Conservation (phyloP, 2,113 vertebrate species). For the Camelus dromedarius region DNA sequence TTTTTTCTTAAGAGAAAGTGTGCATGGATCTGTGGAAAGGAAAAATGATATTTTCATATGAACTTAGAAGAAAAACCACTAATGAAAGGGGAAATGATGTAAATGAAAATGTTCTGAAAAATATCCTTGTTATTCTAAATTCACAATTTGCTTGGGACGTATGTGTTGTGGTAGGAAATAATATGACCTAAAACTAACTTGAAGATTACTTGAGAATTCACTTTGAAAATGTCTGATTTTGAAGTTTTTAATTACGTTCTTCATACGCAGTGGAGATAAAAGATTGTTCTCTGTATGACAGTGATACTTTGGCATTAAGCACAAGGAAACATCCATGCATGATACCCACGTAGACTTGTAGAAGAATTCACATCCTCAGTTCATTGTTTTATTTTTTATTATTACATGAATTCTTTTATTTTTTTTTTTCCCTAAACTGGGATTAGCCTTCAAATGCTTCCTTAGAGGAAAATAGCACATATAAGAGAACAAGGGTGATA, state of each 20-base stretch:
- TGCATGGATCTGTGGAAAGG: neutral
- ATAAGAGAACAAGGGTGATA: neutral
- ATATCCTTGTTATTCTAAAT: neutral
- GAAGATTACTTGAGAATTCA: neutral
- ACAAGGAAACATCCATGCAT: neutral
- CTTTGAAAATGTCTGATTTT: constrained; percentile 29
- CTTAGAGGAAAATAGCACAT: neutral
- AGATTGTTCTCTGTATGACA: neutral
- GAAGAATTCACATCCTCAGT: constrained; percentile 20
- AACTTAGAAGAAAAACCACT: neutral
- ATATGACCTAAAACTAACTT: neutral
- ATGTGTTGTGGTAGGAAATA: neutral
- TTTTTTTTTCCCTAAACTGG: neutral
- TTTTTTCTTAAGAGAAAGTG: neutral
- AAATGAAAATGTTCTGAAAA: neutral
- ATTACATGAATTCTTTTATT: neutral
- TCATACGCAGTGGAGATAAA: neutral
- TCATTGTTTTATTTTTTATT: neutral
- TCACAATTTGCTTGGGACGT: neutral
- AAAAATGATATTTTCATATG: neutral
- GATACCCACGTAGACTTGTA: neutral
- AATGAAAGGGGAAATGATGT: neutral
- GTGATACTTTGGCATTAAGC: neutral
- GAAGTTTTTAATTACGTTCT: constrained; percentile 44
- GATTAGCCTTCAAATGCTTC: neutral